These are phyloP conservation scores for Melanocharis versteri DNA, from an alignment of 2,113 vertebrate genomes.

Conservation along the genomic window DNA sequence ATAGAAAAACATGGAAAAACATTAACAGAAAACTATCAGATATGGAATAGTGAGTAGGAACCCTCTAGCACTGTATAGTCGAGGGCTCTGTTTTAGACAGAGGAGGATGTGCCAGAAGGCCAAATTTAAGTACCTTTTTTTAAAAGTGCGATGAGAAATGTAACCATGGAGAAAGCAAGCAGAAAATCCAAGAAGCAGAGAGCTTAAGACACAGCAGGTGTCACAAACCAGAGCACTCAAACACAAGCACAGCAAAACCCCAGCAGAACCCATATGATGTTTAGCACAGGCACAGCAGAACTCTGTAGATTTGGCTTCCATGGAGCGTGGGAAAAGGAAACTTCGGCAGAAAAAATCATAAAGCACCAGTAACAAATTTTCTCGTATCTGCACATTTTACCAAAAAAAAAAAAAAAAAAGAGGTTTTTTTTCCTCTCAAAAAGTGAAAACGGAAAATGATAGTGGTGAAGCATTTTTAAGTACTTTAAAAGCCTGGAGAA, in stretches of 20 bases:
- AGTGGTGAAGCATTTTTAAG: not conserved
- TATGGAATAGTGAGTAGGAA: not conserved
- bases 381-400: not conserved
- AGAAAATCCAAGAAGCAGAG: not conserved
- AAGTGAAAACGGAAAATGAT: not conserved
- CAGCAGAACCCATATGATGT: accelerated
- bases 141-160: not conserved
- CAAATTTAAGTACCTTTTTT: not conserved
- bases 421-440: not conserved
- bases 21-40: not conserved
- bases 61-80: not conserved
- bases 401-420: not conserved
- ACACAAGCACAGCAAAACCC: not conserved
- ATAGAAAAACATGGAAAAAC: not conserved
- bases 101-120: not conserved
- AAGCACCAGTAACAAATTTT: not conserved
- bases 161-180: not conserved
- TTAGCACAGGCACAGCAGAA: not conserved
- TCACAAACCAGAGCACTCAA: not conserved
- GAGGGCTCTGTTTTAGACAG: not conserved
- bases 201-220: not conserved
- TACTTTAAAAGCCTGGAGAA: not conserved
- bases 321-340: not conserved
- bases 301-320: not conserved
- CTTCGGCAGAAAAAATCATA: not conserved